Percentiles rank a stretch among this genome's conserved stretches.
Conservation (phyloP, 92 coral and sea anemone species). For the Parazoanthus swiftii region DNA sequence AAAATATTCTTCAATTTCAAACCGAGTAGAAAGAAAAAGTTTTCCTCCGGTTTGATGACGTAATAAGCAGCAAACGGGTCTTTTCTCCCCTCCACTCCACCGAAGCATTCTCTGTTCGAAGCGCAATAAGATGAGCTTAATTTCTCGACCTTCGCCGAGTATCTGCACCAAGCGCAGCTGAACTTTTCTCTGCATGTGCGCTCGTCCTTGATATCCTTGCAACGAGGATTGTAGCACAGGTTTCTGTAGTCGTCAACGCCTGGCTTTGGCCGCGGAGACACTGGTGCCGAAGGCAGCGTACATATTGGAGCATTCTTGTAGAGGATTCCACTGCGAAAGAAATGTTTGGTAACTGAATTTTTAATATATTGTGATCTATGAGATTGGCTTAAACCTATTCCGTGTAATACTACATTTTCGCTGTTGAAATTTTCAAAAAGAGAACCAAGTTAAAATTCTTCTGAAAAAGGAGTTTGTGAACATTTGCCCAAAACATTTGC, state of each 20-base stretch:
- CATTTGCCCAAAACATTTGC: not conserved
- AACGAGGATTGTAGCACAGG: slow-evolving; percentile 25
- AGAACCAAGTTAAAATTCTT: too few species aligned
- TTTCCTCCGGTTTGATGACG: not conserved
- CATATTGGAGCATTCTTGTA: not conserved
- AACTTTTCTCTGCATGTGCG: slow-evolving; percentile 21
- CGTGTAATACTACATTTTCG: too few species aligned
- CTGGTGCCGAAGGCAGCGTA: slow-evolving; percentile 20
- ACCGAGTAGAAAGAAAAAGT: not conserved
- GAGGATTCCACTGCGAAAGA: not conserved
- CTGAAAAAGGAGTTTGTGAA: not conserved
- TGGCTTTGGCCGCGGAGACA: slow-evolving; percentile 18
- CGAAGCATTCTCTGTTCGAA: slow-evolving; percentile 25
- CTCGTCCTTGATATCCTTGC: not conserved
- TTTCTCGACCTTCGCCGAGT: not conserved
- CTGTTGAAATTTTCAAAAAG: too few species aligned
- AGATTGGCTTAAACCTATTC: too few species aligned
- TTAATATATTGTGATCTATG: too few species aligned
- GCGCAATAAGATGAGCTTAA: slow-evolving; percentile 20
- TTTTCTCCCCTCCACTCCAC: slow-evolving; percentile 21
- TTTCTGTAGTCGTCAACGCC: slow-evolving; percentile 27
- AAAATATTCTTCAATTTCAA: slow-evolving; percentile 23
- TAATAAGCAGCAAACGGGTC: slow-evolving; percentile 28
- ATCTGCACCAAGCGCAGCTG: slow-evolving; percentile 38
- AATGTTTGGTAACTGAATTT: not conserved